Percentiles rank a stretch among this genome's conserved stretches.
Evolutionary conservation across 2,888 invertebrate species (phyloP).

Genomic region (Papilio demoleus): DNA sequence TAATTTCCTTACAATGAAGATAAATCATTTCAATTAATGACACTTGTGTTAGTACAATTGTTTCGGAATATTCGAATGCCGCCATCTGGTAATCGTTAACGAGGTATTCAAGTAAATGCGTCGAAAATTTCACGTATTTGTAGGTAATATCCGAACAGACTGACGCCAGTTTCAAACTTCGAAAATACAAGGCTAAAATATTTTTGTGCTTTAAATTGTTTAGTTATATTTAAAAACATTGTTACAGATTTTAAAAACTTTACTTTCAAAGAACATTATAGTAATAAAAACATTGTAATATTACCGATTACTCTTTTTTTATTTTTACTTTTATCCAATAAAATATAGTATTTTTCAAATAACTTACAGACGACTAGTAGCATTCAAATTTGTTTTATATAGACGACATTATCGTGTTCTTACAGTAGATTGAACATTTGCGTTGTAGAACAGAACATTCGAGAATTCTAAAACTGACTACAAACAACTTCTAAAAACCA

Average conservation of each 20-base stretch:
- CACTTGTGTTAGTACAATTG: constrained; percentile 29
- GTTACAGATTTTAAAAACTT: too few species aligned
- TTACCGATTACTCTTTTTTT: too few species aligned
- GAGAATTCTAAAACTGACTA: constrained; percentile 15
- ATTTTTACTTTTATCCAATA: too few species aligned
- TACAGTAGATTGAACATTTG: constrained; percentile 31
- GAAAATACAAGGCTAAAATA: background rate
- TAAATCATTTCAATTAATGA: constrained; percentile 36
- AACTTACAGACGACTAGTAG: background rate
- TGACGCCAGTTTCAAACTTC: background rate
- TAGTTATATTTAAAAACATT: too few species aligned
- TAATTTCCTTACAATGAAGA: constrained; percentile 34
- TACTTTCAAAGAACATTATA: too few species aligned
- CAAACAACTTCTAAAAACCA: too few species aligned
- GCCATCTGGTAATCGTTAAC: constrained; percentile 27
- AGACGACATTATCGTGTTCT: constrained; percentile 27
- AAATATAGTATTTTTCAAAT: too few species aligned
- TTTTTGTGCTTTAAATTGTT: too few species aligned
- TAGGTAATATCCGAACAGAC: background rate
- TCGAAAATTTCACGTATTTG: constrained; percentile 10
- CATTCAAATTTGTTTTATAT: background rate
- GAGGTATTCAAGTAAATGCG: constrained; percentile 26
- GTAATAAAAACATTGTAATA: too few species aligned
- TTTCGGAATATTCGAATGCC: constrained; percentile 22
- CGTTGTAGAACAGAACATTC: constrained; percentile 23